Base-by-base conservation (phyloP, 2,888 invertebrate genomes). In the Nephrotoma appendiculata region DNA sequence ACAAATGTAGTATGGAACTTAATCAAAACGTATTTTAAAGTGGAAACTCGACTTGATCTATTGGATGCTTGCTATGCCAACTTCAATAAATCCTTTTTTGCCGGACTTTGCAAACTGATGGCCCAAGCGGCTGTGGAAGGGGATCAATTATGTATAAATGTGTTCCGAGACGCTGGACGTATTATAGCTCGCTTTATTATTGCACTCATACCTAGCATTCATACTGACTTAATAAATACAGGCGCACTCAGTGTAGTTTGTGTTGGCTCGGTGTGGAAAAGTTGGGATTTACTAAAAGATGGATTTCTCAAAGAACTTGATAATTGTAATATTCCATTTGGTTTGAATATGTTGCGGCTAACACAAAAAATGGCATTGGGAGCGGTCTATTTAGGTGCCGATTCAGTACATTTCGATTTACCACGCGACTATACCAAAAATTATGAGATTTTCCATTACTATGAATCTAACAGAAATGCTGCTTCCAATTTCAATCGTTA, bases 211-310 rank as follows among this genome's bases (percentile, higher is more conserved):
- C 92, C 93, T 1, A 94, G 94, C 89, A 95, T 95, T 11, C 91
- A 94, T 86, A 89, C 94, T 92, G 93, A 93, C 87, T 90, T 92
- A 31, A 89, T 91, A 0, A 88, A 89, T 42, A 89, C 89, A 0
- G 91, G 91, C 1, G 90, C 91, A 19, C 88, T 98, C 83, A 94
- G 95, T 86, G 94, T 99, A 0, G 95, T 98, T 0, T 98, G 98
- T 90, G 97, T 98, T 0, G 99, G 99, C 0, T 98, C 98, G 0
- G 98, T 99, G 0, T 99, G 98, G 97, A 94, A 96, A 88, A 98
- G 98, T 90, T 99, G 98, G 98, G 92, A 94, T 5, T 93, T 96
- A 42, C 90, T 99, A 88, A 93, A 95, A 89, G 92, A 94, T 2
- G 97, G 97, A 0, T 95, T 97, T 88, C 89, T 94, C 3, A 89